Conservation (phyloP, 2,113 vertebrate genomes). For the Haemorhous mexicanus region DNA sequence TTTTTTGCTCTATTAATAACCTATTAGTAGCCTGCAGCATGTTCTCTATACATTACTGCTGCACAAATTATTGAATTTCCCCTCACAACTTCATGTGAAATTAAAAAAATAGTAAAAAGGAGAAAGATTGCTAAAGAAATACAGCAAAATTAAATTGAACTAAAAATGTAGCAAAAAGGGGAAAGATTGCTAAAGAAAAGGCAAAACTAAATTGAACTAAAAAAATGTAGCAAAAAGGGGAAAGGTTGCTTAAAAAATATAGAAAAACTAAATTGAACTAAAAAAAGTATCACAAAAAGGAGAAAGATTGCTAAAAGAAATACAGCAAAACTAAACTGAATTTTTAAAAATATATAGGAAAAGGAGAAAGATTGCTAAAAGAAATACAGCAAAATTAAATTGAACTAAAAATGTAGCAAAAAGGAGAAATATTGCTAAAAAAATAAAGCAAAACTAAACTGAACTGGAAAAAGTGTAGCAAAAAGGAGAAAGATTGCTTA, state of each 20-base stretch:
- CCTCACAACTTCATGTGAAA: neutral
- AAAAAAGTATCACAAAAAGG: neutral
- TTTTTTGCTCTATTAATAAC: constrained; percentile 35
- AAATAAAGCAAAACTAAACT: neutral
- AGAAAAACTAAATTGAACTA: neutral
- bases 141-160: no score
- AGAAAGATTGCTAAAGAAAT: no score
- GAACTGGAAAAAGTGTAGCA: neutral
- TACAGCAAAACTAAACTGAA: no score
- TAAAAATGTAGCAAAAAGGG: no score
- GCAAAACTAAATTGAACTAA: no score
- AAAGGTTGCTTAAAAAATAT: no score
- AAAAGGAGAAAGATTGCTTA: neutral
- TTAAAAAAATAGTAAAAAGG: neutral
- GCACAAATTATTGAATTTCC: neutral
- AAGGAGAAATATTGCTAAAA: neutral
- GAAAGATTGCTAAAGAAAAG: no score
- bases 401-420: neutral
- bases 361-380: neutral
- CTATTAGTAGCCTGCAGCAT: neutral
- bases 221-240: neutral
- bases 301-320: no score
- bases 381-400: neutral
- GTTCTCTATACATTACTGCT: neutral
- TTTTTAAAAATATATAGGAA: neutral